Evolutionary conservation across 2,888 invertebrate species (phyloP).

Genomic region (Laspeyria flexula): DNA sequence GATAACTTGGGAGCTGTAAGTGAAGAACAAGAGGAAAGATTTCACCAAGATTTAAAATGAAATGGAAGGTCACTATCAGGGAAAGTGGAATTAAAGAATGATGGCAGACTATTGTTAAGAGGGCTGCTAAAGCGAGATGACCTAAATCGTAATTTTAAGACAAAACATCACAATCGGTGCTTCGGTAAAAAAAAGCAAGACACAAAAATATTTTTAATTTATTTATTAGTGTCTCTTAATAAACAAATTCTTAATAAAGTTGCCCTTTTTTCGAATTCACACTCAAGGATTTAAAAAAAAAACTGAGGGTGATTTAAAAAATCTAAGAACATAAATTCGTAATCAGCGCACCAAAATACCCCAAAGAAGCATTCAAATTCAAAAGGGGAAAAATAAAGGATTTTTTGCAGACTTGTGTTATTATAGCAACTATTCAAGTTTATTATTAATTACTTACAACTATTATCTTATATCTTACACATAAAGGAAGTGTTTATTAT

Average conservation of each 20-base stretch:
- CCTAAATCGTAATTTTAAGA: background rate
- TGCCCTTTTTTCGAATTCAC: background rate
- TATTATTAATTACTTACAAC: too few species aligned
- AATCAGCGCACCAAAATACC: background rate
- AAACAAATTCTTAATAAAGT: background rate
- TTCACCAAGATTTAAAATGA: slow-evolving; percentile 3
- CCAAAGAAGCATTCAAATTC: too few species aligned
- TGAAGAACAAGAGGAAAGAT: background rate
- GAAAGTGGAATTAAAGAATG: slow-evolving; percentile 5
- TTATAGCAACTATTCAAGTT: too few species aligned
- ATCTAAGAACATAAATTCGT: too few species aligned
- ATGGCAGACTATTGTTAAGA: slow-evolving; percentile 3
- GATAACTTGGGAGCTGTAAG: background rate
- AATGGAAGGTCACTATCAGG: slow-evolving; percentile 3
- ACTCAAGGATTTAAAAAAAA: background rate
- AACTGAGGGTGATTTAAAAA: too few species aligned
- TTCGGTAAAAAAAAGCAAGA: background rate
- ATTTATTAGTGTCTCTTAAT: background rate
- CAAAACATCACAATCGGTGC: background rate
- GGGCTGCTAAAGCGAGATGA: background rate
- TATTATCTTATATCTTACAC: too few species aligned
- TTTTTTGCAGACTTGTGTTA: too few species aligned
- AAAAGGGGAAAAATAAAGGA: too few species aligned
- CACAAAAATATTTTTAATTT: background rate
- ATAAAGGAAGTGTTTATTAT: too few species aligned